These are phyloP conservation scores for Lethrus apterus DNA, from an alignment of 1,140 invertebrate genomes.

Conservation along the genomic window DNA sequence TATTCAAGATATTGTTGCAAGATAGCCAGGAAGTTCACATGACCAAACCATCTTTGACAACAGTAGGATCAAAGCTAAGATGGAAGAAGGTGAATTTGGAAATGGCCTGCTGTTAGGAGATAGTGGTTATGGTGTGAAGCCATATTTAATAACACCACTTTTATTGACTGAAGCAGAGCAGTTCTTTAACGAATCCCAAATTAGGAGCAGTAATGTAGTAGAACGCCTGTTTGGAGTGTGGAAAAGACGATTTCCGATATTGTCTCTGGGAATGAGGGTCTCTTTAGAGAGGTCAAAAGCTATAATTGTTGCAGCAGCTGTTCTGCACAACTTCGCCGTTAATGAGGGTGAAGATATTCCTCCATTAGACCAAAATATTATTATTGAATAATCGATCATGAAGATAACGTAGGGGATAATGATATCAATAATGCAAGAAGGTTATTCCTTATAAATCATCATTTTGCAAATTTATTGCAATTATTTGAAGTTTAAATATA, in stretches of 20 bases:
- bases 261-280: background rate
- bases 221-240: conserved; percentile 5
- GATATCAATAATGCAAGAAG: conserved; percentile 4
- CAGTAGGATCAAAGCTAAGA: background rate
- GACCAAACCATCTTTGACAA: conserved; percentile 34
- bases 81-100: background rate
- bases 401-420: background rate
- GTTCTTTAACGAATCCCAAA: conserved; percentile 3
- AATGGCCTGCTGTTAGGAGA: conserved; percentile 8
- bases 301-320: conserved; percentile 35
- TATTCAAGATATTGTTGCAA: conserved; percentile 39
- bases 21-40: conserved; percentile 38
- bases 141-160: conserved; percentile 7
- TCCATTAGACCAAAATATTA: background rate
- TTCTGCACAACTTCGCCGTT: conserved; percentile 11
- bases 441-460: conserved; percentile 2
- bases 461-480: conserved; percentile 6
- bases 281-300: conserved; percentile 8
- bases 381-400: conserved; percentile 1
- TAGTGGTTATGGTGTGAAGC: conserved; percentile 7
- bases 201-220: conserved; percentile 7
- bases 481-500: background rate
- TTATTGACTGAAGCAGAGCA: conserved; percentile 9
- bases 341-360: conserved; percentile 5
- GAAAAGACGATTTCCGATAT: conserved; percentile 4